These are phyloP conservation scores for Chrysomela aeneicollis DNA, from an alignment of 2,888 invertebrate genomes.

Conservation along the genomic window DNA sequence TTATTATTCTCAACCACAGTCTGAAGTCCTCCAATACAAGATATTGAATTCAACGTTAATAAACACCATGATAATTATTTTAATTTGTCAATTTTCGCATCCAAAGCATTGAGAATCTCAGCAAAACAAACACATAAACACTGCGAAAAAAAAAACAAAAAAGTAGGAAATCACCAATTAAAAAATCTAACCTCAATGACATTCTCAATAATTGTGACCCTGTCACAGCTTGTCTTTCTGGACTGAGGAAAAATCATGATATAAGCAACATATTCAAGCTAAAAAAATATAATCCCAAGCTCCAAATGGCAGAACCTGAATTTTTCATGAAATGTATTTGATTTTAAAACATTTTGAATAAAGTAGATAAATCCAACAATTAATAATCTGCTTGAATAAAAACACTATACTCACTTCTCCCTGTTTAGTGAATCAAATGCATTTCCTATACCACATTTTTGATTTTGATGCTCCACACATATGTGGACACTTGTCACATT, in stretches of 20 bases:
- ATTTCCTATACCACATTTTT: constrained; percentile 65
- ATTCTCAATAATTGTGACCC: constrained; percentile 81
- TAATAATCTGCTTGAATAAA: neutral
- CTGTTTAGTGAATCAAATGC: constrained; percentile 69
- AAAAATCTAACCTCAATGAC: constrained; percentile 70
- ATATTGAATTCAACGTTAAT: no score
- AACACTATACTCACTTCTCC: constrained; percentile 63
- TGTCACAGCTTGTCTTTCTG: constrained; percentile 64
- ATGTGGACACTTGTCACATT: constrained; percentile 72
- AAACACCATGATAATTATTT: no score
- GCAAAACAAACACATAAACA: constrained; percentile 18
- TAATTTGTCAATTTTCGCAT: constrained; percentile 19
- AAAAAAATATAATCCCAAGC: neutral
- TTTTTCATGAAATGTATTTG: constrained; percentile 7
- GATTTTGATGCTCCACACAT: constrained; percentile 66
- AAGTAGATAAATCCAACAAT: constrained; percentile 3
- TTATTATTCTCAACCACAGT: no score
- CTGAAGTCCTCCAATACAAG: no score
- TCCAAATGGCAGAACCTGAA: neutral
- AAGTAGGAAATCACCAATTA: neutral
- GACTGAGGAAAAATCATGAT: constrained; percentile 49
- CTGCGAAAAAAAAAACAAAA: constrained; percentile 15
- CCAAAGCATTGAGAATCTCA: constrained; percentile 21
- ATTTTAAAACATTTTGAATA: neutral
- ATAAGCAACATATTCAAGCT: neutral